These are phyloP conservation scores for Dascyllus trimaculatus DNA, from an alignment of 2,113 vertebrate species.

Conservation along the genomic window DNA sequence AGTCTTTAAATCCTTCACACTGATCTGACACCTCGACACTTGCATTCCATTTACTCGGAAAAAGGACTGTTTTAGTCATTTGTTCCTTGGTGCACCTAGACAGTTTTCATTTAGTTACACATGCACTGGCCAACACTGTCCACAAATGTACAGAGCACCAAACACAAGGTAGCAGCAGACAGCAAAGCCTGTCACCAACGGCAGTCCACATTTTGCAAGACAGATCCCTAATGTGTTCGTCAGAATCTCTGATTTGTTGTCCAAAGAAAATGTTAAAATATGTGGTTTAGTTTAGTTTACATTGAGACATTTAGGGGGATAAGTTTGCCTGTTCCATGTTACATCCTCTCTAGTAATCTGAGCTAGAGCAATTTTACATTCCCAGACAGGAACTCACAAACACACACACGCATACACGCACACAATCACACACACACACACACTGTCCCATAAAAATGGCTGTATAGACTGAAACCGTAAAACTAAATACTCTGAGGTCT, in stretches of 20 bases:
- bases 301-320: not conserved
- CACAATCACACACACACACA: not conserved
- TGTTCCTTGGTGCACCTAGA: conserved; percentile 10
- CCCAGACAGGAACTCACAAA: conserved; percentile 6
- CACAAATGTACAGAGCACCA: conserved; percentile 25
- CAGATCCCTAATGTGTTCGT: not conserved
- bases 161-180: conserved; percentile 23
- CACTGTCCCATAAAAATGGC: conserved; percentile 1
- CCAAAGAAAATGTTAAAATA: not conserved
- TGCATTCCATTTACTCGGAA: not conserved
- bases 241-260: not conserved
- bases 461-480: not conserved
- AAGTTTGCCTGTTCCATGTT: not conserved
- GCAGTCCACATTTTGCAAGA: conserved; percentile 9
- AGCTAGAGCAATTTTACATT: not conserved
- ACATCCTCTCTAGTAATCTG: not conserved
- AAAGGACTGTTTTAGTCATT: conserved; percentile 17
- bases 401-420: not conserved
- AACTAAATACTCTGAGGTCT: conserved; percentile 65
- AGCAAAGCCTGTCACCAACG: conserved; percentile 6
- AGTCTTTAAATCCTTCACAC: conserved; percentile 15
- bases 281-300: not conserved
- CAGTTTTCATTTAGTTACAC: conserved; percentile 54
- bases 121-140: conserved; percentile 20
- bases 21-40: not conserved